Conservation (phyloP, 2,113 vertebrate species). For the Alosa alosa region DNA sequence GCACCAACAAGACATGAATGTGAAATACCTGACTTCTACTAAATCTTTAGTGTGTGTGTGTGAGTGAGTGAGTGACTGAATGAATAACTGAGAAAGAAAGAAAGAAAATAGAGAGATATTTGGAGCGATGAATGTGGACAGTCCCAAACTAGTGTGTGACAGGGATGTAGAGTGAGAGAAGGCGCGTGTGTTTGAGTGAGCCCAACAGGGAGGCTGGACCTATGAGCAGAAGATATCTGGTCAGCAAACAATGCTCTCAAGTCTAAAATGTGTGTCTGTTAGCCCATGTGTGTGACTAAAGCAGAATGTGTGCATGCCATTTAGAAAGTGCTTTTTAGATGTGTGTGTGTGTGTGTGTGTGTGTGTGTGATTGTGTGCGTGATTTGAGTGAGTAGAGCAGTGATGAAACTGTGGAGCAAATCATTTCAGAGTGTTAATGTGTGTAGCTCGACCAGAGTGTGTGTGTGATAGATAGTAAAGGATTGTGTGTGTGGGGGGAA, state of each 20-base stretch:
- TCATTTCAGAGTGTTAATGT: not conserved
- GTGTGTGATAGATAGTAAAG: not conserved
- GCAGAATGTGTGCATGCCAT: not conserved
- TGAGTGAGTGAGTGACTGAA: not conserved
- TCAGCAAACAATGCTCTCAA: not conserved
- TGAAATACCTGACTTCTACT: not conserved
- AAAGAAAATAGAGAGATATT: not conserved
- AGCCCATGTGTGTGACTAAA: not conserved
- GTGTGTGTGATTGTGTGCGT: too few relatives aligned
- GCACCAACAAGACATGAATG: slow-evolving; percentile 16
- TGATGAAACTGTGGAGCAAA: too few relatives aligned
- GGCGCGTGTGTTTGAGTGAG: not conserved
- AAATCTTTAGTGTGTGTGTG: not conserved
- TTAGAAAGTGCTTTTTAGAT: not conserved
- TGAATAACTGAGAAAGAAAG: not conserved
- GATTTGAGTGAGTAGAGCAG: too few relatives aligned
- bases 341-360: not conserved
- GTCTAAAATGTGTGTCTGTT: not conserved
- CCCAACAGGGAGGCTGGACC: not conserved
- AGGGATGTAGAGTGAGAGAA: not conserved
- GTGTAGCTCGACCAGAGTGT: not conserved
- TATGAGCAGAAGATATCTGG: not conserved
- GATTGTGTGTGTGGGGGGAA: not conserved
- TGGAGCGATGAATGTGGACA: not conserved
- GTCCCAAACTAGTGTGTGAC: not conserved